Percentiles rank a stretch among this genome's conserved stretches.
Conservation (phyloP, 2,888 invertebrate species). For the Campaea margaritaria region DNA sequence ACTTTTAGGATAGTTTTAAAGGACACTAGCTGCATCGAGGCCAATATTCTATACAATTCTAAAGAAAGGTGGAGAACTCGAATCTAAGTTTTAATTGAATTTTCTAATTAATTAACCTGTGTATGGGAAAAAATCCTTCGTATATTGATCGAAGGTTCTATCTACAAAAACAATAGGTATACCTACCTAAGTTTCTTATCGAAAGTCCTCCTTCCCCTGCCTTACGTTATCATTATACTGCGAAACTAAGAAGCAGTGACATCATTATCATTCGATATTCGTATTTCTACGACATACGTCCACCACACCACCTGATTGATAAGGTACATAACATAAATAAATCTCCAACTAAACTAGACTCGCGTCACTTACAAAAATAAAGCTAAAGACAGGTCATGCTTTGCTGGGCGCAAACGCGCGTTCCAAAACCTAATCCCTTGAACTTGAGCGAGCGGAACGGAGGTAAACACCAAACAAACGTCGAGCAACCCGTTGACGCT, state of each 20-base stretch:
- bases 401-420: conserved; percentile 44
- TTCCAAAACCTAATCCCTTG: conserved; percentile 74
- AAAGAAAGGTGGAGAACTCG: no score
- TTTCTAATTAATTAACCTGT: no score
- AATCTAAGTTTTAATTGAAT: no score
- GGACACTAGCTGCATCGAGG: no score
- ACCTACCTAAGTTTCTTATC: conserved; percentile 5
- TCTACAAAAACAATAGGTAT: no score
- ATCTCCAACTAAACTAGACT: conserved; percentile 44
- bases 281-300: neutral
- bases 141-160: no score
- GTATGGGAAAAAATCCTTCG: no score
- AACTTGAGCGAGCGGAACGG: conserved; percentile 64
- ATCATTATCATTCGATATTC: conserved; percentile 25
- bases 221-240: conserved; percentile 20
- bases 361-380: conserved; percentile 29
- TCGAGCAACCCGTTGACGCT: conserved; percentile 65
- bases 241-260: conserved; percentile 39
- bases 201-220: conserved; percentile 11
- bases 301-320: conserved; percentile 40
- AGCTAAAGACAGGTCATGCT: conserved; percentile 47
- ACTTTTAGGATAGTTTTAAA: no score
- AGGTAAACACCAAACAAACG: conserved; percentile 33
- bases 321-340: conserved; percentile 35
- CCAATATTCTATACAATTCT: no score